These are phyloP conservation scores for Psittacus erithacus DNA, from an alignment of 2,113 vertebrate species.

Conservation along the genomic window DNA sequence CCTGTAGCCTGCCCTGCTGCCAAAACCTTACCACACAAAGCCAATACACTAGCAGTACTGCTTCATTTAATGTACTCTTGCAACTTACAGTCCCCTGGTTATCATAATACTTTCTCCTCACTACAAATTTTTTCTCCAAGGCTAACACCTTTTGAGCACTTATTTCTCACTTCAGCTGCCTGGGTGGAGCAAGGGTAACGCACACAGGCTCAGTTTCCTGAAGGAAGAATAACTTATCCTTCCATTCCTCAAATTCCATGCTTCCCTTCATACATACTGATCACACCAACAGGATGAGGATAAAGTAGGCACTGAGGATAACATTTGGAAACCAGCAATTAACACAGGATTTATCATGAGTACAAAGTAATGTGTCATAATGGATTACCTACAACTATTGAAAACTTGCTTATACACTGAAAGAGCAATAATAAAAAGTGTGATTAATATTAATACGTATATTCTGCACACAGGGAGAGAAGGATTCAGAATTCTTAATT, in stretches of 20 bases:
- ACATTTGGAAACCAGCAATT: background rate
- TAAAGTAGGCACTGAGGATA: background rate
- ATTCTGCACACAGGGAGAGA: background rate
- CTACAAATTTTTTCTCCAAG: background rate
- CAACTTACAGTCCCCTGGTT: background rate
- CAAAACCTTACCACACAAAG: background rate
- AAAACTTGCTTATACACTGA: background rate
- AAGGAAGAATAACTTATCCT: background rate
- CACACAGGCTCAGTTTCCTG: background rate
- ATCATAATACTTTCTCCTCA: background rate
- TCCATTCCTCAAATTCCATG: background rate
- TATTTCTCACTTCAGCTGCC: background rate
- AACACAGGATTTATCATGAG: background rate
- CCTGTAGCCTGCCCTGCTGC: background rate
- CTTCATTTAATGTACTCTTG: background rate
- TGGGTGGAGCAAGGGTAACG: background rate
- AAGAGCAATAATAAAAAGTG: background rate
- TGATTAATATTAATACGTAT: background rate
- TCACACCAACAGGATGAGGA: rapidly evolving
- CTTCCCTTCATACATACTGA: background rate
- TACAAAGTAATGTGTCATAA: background rate
- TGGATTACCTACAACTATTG: background rate
- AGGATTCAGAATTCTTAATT: background rate
- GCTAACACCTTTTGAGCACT: background rate
- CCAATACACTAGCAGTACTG: background rate